Percentiles rank a stretch among this genome's conserved stretches.
Evolutionary conservation across 1,140 invertebrate genomes (phyloP).

Genomic region (Elysia chlorotica): DNA sequence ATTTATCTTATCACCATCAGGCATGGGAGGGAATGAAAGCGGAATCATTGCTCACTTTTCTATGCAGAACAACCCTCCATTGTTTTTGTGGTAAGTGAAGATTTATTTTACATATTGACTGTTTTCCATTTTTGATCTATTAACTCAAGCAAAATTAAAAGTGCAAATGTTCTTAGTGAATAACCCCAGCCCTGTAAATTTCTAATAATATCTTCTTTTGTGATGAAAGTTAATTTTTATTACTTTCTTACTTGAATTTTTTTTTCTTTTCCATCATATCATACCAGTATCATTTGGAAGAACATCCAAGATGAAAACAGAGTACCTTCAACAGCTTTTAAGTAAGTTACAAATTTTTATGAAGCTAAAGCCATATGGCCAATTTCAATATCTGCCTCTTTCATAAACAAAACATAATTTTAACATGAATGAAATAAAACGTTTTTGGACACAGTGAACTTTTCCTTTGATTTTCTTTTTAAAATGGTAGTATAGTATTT

Average conservation of each 20-base stretch:
- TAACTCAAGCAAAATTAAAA: too few species aligned
- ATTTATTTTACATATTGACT: too few species aligned
- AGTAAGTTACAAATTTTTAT: slow-evolving; percentile 69
- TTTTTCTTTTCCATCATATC: slow-evolving; percentile 55
- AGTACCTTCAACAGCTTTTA: slow-evolving; percentile 91
- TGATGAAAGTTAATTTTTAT: background rate
- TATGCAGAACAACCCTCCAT: slow-evolving; percentile 79
- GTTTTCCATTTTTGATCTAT: too few species aligned
- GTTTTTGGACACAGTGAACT: too few species aligned
- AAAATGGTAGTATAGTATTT: too few species aligned
- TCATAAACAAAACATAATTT: too few species aligned
- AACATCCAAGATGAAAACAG: slow-evolving; percentile 93
- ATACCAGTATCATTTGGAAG: slow-evolving; percentile 88
- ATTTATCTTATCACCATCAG: too few species aligned
- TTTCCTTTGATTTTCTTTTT: too few species aligned
- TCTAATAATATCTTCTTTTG: background rate
- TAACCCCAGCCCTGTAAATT: background rate
- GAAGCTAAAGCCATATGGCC: background rate
- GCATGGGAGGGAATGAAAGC: slow-evolving; percentile 90
- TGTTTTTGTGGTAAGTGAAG: slow-evolving; percentile 73
- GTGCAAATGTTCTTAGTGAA: background rate
- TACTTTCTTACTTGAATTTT: background rate
- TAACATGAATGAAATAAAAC: too few species aligned
- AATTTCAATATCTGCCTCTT: background rate
- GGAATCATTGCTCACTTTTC: slow-evolving; percentile 96